Evolutionary conservation across 2,797 vertebrate species (phyloP), one percentile per base, ranked within the genome.

Genomic region (Sciurus vulgaris): DNA sequence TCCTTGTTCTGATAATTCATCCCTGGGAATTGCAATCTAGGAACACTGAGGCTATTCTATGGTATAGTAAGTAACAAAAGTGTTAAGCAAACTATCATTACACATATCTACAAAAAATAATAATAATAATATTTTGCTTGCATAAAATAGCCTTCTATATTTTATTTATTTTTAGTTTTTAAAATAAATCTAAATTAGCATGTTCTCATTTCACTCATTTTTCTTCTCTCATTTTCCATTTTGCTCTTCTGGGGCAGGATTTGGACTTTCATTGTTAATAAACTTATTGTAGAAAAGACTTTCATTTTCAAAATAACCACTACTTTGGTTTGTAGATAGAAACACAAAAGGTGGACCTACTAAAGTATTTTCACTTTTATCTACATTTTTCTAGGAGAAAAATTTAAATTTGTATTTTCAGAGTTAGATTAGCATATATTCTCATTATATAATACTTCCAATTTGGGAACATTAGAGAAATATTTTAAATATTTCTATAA

Each of bases 301-400:
- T 93, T 76, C 56, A 22, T 95, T 93, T 93, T 84, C 44, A 88
- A 91, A 97, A 79, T 89, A 82, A 88, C 38, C n/a, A 94, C 10
- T 89, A 30, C 28, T 83, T 88, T 28, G 41, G 56, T 44, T 56
- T 87, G 4, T 84, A 65, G 44, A 91, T 76, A 38, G 38, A 51
- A 93, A 92, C 82, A 44, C n/a, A 93, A 61, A 88, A 65, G 83
- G n/a, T 69, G 22, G 15, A 88, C 20, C 59, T 69, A 44, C 18
- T 65, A 70, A 91, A 94, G 44, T n/a, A 17, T 83, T 86, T 85
- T 83, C 51, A 76, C 54, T 77, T 94, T 84, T 81, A 73, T 24
- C 12, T 93, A 49, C 4, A 22, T 12, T 28, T 93, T 93, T 95
- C 28, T 78, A 90, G 15, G 7, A 73, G 9, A 78, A 86, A 1